Conservation (phyloP, 2,888 invertebrate species). For the Oscheius sp. region DNA sequence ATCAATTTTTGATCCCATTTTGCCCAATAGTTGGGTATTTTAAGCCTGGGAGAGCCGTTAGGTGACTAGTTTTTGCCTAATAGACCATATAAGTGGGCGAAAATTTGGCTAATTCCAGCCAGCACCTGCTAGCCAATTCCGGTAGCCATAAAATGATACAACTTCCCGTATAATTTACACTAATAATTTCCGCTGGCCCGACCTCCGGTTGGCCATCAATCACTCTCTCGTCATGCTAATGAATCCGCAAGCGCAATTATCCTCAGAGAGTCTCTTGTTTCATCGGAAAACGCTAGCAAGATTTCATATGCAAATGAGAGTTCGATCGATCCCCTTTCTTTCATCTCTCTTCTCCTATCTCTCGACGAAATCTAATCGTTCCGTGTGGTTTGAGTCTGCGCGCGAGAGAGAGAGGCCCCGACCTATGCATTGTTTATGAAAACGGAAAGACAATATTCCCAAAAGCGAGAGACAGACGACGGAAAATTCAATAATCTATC, state of each 20-base stretch:
- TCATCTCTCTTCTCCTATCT: neutral
- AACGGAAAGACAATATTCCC: neutral
- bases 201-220: neutral
- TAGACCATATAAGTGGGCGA: too few relatives aligned
- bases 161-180: neutral
- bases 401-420: neutral
- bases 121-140: too few relatives aligned
- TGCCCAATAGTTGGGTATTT: too few relatives aligned
- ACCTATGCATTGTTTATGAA: constrained; percentile 4
- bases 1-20: too few relatives aligned
- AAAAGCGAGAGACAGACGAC: neutral
- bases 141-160: neutral
- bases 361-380: constrained; percentile 7
- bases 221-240: neutral
- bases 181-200: neutral
- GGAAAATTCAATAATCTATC: neutral
- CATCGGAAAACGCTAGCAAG: neutral
- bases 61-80: too few relatives aligned
- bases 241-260: constrained; percentile 4
- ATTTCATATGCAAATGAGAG: neutral
- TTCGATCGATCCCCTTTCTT: constrained; percentile 1
- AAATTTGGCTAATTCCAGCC: too few relatives aligned
- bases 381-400: neutral
- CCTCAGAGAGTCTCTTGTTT: neutral
- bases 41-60: too few relatives aligned